A percentile compares a stretch with the other conserved stretches of the same genome.
phyloP scores from a whole-genome alignment of 2,797 vertebrate species.

The Scolopax bukidnonensis region DNA sequence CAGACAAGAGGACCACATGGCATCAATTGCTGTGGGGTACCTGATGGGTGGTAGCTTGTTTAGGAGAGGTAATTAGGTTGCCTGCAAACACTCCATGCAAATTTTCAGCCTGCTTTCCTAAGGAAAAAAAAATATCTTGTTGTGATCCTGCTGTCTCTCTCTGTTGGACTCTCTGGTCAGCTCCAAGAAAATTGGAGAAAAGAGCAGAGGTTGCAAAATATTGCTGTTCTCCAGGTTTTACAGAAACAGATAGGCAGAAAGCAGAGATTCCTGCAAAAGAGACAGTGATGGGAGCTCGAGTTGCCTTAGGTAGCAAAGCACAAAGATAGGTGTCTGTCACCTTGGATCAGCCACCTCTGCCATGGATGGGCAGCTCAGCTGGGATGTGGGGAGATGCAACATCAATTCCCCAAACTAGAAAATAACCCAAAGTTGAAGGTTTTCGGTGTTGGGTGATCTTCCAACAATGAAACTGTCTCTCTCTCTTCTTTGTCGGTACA shows the following conservation, averaged over 20 bases:
- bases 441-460: background rate
- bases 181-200: background rate
- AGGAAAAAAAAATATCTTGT: background rate
- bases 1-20: background rate
- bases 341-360: background rate
- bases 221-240: background rate
- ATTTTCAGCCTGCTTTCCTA: background rate
- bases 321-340: accelerated
- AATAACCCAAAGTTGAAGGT: background rate
- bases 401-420: background rate
- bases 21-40: background rate
- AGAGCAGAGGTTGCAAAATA: background rate
- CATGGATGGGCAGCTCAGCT: accelerated
- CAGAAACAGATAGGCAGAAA: background rate
- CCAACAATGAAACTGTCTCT: background rate
- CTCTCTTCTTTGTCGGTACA: background rate
- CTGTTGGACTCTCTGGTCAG: background rate
- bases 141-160: background rate
- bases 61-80: background rate
- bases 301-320: background rate
- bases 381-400: background rate
- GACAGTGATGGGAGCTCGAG: background rate
- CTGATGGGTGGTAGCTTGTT: background rate
- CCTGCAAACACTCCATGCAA: background rate
- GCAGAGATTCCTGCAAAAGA: background rate